Base-by-base conservation (phyloP, 2,888 invertebrate species). In the Rhingia rostrata region DNA sequence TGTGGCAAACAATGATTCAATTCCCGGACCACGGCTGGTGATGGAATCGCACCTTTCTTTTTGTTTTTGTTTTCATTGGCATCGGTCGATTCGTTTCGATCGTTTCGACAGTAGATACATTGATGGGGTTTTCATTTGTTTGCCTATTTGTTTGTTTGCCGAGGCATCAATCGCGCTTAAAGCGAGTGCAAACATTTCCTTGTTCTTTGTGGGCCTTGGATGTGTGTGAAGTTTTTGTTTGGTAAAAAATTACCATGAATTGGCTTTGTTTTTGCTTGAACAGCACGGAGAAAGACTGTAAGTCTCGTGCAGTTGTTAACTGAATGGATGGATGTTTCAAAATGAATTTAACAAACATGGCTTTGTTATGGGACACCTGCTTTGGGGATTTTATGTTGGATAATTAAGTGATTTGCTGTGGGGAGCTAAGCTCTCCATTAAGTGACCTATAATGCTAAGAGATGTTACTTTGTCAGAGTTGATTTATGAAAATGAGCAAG, bases 141-240 rank as follows among this genome's bases (percentile, higher is more conserved):
- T 77, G 72, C 54, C 49, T 67, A 56, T 78, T 73, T 78, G 63
- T 78, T 83, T 82, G 64, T 72, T 83, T 82, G 70, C 41, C 66
- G 78, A 83, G 64, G 73, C 79, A 84, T 84, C 83, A 84, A 84
- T 79, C 79, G 83, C 60, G 74, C 74, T 84, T 84, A 74, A 64
- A 79, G 79, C 73, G 73, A 79, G 64, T 58, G 74, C 79, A 84
- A 84, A 84, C 83, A 84, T 58, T 74, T 22, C 22, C 22, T 79
- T 32, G 60, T 69, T 82, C 49, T 39, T 67, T 73, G 77, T 75
- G 64, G 70, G 45, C 37, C 63, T 14, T 69, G 32, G 6, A n/a
- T 37, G 35, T 45, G 37, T 35, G 43, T 49, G 30, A 43, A 43
- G n/a, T 54, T 14, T 63, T 37, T 56, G 32, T 49, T 61, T 35